phyloP scores from a whole-genome alignment of 2,888 invertebrate species.

The Drosophila suboccidentalis region DNA sequence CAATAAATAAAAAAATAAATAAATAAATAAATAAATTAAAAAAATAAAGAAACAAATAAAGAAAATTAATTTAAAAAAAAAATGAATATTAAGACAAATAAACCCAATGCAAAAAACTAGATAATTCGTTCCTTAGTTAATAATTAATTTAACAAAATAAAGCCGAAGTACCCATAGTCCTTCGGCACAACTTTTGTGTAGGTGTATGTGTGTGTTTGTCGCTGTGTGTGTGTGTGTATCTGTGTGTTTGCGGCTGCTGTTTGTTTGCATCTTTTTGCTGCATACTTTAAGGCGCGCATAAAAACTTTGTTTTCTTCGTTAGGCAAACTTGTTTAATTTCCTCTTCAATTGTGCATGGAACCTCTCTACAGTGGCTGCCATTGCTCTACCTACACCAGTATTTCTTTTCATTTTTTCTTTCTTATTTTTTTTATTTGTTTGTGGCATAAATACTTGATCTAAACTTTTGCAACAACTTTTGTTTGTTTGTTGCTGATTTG shows the following conservation, averaged over 20 bases:
- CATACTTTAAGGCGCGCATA: slow-evolving; percentile 75
- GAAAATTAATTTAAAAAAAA: no score
- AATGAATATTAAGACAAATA: no score
- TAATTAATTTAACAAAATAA: background rate
- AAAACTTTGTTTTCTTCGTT: slow-evolving; percentile 74
- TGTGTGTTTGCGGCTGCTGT: slow-evolving; percentile 34
- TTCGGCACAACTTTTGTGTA: slow-evolving; percentile 54
- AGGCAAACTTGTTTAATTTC: slow-evolving; percentile 79
- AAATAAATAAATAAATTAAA: no score
- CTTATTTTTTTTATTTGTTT: background rate
- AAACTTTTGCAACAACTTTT: slow-evolving; percentile 65
- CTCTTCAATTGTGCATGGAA: slow-evolving; percentile 71
- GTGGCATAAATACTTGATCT: slow-evolving; percentile 59
- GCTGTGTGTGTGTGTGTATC: slow-evolving; percentile 10
- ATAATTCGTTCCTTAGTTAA: no score
- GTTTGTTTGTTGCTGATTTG: slow-evolving; percentile 54
- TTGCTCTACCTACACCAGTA: background rate
- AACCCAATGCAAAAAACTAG: no score
- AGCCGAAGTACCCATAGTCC: background rate
- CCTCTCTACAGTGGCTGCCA: background rate
- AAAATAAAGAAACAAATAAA: no score
- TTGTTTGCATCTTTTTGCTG: slow-evolving; percentile 54
- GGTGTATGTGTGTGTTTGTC: slow-evolving; percentile 7
- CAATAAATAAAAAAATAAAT: no score
- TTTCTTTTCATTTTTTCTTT: background rate